These are phyloP conservation scores for Epinotia ramella DNA, from an alignment of 2,888 invertebrate genomes.

Conservation along the genomic window DNA sequence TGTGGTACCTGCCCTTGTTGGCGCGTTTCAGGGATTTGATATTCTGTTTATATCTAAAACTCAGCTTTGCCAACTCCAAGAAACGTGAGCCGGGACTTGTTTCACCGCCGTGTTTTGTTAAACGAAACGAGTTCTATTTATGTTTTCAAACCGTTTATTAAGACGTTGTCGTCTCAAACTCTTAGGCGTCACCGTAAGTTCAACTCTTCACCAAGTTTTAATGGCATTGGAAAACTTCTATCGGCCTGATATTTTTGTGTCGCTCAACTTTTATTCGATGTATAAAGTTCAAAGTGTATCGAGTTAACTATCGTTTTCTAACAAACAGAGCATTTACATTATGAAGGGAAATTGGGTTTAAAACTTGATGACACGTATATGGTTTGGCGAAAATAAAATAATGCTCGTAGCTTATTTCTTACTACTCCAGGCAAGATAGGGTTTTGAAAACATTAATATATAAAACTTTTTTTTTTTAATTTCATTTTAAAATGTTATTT, in stretches of 20 bases:
- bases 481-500: too few species aligned
- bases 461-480: too few species aligned
- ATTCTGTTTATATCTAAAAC: too few species aligned
- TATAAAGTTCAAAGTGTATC: constrained; percentile 55
- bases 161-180: constrained; percentile 18
- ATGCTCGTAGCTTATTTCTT: background rate
- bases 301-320: constrained; percentile 64
- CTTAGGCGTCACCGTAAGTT: constrained; percentile 28
- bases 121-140: constrained; percentile 34
- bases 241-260: constrained; percentile 53
- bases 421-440: too few species aligned
- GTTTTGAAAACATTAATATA: too few species aligned
- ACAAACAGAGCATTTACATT: constrained; percentile 50
- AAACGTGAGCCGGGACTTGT: background rate
- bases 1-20: too few species aligned
- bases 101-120: constrained; percentile 19
- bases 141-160: constrained; percentile 39
- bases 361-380: constrained; percentile 18
- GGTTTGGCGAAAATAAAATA: background rate
- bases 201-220: constrained; percentile 57
- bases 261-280: constrained; percentile 50
- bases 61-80: too few species aligned
- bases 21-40: too few species aligned
- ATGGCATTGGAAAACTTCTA: constrained; percentile 64
- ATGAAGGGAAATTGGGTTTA: constrained; percentile 25